phyloP scores from a whole-genome alignment of 2,113 vertebrate species.

The Arothron firmamentum region DNA sequence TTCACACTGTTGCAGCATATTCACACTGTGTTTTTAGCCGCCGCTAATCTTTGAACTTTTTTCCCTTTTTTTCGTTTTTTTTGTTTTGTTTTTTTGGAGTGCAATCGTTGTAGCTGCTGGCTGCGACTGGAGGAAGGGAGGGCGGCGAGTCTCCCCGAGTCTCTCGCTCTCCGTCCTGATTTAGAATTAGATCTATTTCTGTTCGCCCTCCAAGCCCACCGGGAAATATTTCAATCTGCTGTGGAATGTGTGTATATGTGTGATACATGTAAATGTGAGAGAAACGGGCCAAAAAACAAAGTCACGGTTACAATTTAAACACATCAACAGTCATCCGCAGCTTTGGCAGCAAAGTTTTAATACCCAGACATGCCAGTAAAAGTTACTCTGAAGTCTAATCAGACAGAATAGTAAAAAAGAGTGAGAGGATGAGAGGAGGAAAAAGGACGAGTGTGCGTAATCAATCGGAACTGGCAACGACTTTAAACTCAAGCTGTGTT shows the following conservation, averaged over 20 bases:
- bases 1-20: constrained; percentile 10
- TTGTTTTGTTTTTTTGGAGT: constrained; percentile 2
- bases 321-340: neutral
- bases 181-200: constrained; percentile 76
- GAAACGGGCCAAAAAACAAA: neutral
- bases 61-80: constrained; percentile 8
- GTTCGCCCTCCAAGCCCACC: constrained; percentile 57
- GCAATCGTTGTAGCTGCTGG: constrained; percentile 42
- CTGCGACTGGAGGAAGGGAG: constrained; percentile 18
- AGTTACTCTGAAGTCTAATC: constrained; percentile 11
- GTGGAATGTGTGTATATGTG: constrained; percentile 35
- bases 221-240: constrained; percentile 72
- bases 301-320: neutral
- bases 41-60: constrained; percentile 42
- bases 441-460: constrained; percentile 2
- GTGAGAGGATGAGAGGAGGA: neutral
- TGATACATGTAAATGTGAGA: constrained; percentile 10
- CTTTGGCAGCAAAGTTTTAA: constrained; percentile 2
- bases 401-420: neutral
- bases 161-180: constrained; percentile 64
- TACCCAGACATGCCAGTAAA: constrained; percentile 14
- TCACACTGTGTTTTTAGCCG: constrained; percentile 7
- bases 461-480: constrained; percentile 30
- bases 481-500: constrained; percentile 43
- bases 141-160: constrained; percentile 31